phyloP scores from a whole-genome alignment of 2,797 vertebrate genomes.

The Meriones psammophilus region DNA sequence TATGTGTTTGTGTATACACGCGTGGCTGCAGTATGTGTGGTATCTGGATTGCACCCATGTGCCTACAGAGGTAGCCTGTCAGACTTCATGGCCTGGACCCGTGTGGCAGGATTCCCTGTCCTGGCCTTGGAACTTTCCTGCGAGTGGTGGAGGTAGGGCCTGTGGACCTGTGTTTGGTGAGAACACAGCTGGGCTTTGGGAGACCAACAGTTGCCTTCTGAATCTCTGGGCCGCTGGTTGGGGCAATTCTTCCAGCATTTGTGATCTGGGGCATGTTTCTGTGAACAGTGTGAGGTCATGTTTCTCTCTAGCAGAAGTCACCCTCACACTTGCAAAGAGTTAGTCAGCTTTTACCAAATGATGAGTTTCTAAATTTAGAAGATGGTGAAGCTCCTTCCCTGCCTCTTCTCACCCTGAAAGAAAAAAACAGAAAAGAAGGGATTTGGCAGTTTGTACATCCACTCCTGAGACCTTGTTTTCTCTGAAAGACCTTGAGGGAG shows the following conservation, averaged over 20 bases:
- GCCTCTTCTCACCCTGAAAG: neutral
- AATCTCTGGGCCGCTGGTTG: constrained; percentile 45
- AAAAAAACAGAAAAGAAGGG: neutral
- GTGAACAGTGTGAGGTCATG: neutral
- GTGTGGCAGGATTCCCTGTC: neutral
- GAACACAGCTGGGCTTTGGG: constrained; percentile 51
- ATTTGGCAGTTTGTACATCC: neutral
- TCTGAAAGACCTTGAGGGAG: neutral
- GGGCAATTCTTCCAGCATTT: constrained; percentile 21
- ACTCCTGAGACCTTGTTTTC: neutral
- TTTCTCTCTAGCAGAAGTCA: constrained; percentile 1
- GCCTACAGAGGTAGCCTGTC: constrained; percentile 86
- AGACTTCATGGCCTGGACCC: constrained; percentile 87
- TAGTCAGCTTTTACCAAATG: constrained; percentile 84
- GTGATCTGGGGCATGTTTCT: neutral
- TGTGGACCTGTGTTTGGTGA: neutral
- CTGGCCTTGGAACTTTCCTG: constrained; percentile 76
- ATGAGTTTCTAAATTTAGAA: constrained; percentile 58
- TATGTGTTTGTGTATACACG: neutral
- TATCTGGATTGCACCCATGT: neutral
- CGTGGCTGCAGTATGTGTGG: neutral
- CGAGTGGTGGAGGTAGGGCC: neutral
- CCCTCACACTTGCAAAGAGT: constrained; percentile 71
- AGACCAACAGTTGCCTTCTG: constrained; percentile 64
- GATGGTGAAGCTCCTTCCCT: neutral